Conservation (phyloP, 2,797 vertebrate genomes). For the Gallinago nigripennis region DNA sequence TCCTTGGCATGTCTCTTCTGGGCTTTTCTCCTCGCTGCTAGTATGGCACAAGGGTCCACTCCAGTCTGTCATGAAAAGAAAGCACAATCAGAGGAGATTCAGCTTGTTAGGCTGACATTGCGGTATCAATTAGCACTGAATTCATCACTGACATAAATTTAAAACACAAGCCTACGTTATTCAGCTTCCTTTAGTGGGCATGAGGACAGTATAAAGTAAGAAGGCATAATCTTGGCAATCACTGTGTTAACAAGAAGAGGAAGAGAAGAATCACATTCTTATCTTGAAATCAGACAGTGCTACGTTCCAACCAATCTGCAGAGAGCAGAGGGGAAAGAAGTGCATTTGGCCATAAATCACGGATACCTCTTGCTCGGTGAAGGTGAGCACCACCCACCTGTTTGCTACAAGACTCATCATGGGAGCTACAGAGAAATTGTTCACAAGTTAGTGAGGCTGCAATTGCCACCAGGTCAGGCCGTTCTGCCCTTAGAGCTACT, state of each 20-base stretch:
- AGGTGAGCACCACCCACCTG: conserved; percentile 34
- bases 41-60: conserved; percentile 82
- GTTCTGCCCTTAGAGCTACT: not conserved
- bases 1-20: conserved; percentile 76
- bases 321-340: not conserved
- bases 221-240: conserved; percentile 37
- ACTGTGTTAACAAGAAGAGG: not conserved
- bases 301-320: not conserved
- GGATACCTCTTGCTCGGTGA: not conserved
- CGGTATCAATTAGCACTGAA: not conserved
- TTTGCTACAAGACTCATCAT: not conserved
- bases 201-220: not conserved
- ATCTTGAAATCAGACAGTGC: not conserved
- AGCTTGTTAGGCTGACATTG: not conserved
- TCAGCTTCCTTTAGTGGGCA: not conserved
- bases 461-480: fast-evolving
- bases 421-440: conserved; percentile 48
- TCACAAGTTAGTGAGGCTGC: conserved; percentile 1
- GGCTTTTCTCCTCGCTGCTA: conserved; percentile 77
- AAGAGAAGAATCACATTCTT: not conserved
- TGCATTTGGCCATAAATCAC: not conserved
- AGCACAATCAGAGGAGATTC: not conserved
- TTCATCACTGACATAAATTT: not conserved
- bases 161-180: not conserved
- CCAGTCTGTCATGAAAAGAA: conserved; percentile 81